A percentile compares a stretch with the other conserved stretches of the same genome.
Evolutionary conservation across 2,113 vertebrate genomes (phyloP).

Genomic region (Candoia aspera): DNA sequence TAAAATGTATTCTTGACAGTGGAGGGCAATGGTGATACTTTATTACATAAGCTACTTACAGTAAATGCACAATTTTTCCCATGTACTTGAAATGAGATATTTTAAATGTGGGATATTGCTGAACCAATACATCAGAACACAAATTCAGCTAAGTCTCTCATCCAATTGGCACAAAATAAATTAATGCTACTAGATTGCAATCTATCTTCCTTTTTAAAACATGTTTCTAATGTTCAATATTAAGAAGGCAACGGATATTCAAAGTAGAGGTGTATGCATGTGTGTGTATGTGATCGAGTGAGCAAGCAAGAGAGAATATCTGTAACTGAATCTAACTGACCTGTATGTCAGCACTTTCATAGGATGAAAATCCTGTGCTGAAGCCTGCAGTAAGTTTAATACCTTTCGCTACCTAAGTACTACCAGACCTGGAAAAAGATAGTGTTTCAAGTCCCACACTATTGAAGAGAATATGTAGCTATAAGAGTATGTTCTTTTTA

Average conservation of each 20-base stretch:
- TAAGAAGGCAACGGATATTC: not conserved
- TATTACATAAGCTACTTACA: not conserved
- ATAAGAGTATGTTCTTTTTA: not conserved
- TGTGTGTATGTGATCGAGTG: slow-evolving; percentile 16
- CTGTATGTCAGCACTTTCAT: slow-evolving; percentile 15
- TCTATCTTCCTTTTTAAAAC: slow-evolving; percentile 1
- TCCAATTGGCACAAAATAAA: not conserved
- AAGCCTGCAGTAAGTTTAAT: slow-evolving; percentile 8
- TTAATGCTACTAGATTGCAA: not conserved
- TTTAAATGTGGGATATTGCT: not conserved
- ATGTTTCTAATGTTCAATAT: slow-evolving; percentile 10
- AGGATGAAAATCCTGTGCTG: not conserved
- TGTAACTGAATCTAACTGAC: not conserved
- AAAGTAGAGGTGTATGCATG: not conserved
- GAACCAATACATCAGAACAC: not conserved
- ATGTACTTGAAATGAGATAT: not conserved
- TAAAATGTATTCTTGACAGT: slow-evolving; percentile 41
- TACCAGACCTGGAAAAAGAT: not conserved
- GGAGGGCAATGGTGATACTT: slow-evolving; percentile 37
- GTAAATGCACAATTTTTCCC: not conserved
- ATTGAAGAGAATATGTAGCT: not conserved
- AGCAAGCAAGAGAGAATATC: slow-evolving; percentile 23
- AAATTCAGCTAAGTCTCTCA: not conserved
- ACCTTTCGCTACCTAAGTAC: slow-evolving; percentile 11
- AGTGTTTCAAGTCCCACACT: not conserved